Evolutionary conservation across 2,797 vertebrate species (phyloP), one percentile per base, ranked within the genome.

Genomic region (Zalophus californianus): DNA sequence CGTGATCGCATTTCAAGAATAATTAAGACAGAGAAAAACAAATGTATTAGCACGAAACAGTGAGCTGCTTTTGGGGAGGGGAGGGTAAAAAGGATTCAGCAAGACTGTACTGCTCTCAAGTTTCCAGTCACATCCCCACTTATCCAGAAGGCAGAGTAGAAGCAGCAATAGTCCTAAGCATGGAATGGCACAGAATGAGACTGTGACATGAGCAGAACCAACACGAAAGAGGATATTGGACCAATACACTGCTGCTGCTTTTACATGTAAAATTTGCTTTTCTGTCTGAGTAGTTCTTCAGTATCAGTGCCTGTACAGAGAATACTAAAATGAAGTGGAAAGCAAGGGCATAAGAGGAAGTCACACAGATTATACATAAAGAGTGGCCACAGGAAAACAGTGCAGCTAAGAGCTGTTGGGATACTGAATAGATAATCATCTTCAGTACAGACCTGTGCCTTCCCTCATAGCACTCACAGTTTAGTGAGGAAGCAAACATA

Each of bases 181-280:
- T 21, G 48, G 41, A 38, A 32, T 0, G 1, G 14, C 23, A 32
- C 41, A 23, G 60, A 41, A 14, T 7, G n/a, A 41, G 21, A 29
- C 38, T n/a, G 38, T 16, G 56, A 15, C 35, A 21, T 7, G 6
- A 0, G 38, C 14, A 86, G 82, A 70, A n/a, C 25, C 38, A 29
- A 0, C 1, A 1, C 12, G 44, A 20, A 91, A 14, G 4, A 72
- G 29, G 38, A 9, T 9, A 4, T 10, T 6, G 0, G 35, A 41
- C 62, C 29, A 20, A 11, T 13, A 2, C 2, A 21, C 84, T 75
- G 48, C 21, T 64, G 16, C 38, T 60, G 21, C 29, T 72, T 92
- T 41, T 48, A 14, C 18, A 3, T 5, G 1, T 77, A 35, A 32
- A 64, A 18, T 8, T 70, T 52, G 48, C 38, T 18, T 38, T 79